Percentiles rank a stretch among this genome's conserved stretches.
Evolutionary conservation across 2,888 invertebrate genomes (phyloP).

Genomic region (Allygus modestus): DNA sequence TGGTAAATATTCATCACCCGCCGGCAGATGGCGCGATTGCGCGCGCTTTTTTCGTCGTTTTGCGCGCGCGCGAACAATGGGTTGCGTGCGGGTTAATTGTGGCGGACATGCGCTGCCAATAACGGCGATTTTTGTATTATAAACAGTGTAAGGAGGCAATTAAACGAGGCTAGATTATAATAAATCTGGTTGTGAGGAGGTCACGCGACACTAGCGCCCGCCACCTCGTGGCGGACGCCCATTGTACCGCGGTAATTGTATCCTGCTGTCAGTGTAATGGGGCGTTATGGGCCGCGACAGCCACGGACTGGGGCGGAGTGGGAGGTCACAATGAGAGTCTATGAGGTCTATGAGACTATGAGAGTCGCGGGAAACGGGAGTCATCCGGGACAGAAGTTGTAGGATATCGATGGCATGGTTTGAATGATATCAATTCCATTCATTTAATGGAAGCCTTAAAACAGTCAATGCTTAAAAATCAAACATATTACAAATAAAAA

Average conservation of each 20-base stretch:
- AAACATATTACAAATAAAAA: no score
- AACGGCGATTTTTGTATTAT: conserved; percentile 48
- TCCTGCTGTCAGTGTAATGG: conserved; percentile 9
- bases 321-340: background rate
- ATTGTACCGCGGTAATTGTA: conserved; percentile 21
- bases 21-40: conserved; percentile 48
- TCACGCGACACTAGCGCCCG: conserved; percentile 23
- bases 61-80: background rate
- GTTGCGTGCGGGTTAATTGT: conserved; percentile 50
- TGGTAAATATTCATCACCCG: conserved; percentile 45
- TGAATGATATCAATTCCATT: no score
- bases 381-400: background rate
- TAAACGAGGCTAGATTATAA: conserved; percentile 48
- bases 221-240: conserved; percentile 15
- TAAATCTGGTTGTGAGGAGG: conserved; percentile 36
- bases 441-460: no score
- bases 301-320: no score
- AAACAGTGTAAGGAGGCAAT: conserved; percentile 43
- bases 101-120: conserved; percentile 31
- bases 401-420: background rate
- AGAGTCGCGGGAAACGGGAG: no score
- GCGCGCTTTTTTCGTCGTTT: conserved; percentile 39
- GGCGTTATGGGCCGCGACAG: no score
- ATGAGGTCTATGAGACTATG: no score
- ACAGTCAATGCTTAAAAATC: no score